Evolutionary conservation across 2,797 vertebrate species (phyloP), one percentile per base, ranked within the genome.

Genomic region (Muscicapa comitata): DNA sequence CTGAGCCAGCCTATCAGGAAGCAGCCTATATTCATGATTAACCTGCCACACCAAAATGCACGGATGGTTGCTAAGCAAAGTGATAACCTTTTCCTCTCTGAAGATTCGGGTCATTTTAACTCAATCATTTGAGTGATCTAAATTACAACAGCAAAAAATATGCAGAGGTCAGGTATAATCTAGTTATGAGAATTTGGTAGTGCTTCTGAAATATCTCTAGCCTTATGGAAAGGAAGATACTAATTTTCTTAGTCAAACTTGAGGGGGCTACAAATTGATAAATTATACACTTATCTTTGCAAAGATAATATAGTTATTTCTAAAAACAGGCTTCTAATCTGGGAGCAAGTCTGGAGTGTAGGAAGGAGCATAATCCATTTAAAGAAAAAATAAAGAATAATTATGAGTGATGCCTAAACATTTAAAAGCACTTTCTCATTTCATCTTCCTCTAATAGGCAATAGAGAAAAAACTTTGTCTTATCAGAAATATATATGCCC

Each of bases 401-500:
- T 91, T 94, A 80, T 81, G 33, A 72, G 31, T 55, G 90, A 90
- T 91, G 78, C 31, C 63, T 88, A 85, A 92, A 74, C 28, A 77
- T 85, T 93, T 88, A 65, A 80, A 90, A 48, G 25, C 75, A 19
- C 53, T 54, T 86, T 59, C 70, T 86, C 18, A 31, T 81, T 75
- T 89, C 15, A 80, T 59, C 20, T 25, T 81, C 47, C 20, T 76
- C 42, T 75, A 90, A 66, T 3, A 70, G 89, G 59, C 70, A 92
- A 40, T 61, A 55, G 37, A 82, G 59, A 85, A 75, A 23, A 82
- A 45, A 43, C 74, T 90, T 63, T 75, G 48, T 67, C 33, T 84
- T 71, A 78, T 67, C 78, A 75, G 88, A 91, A 93, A 35, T 3
- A 2, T 20, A 37, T n/a, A 10, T 65, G 59, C 19, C 79, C 62